Evolutionary conservation across 2,113 vertebrate genomes (phyloP), one percentile per base, ranked within the genome.

Genomic region (Aramus guarauna): DNA sequence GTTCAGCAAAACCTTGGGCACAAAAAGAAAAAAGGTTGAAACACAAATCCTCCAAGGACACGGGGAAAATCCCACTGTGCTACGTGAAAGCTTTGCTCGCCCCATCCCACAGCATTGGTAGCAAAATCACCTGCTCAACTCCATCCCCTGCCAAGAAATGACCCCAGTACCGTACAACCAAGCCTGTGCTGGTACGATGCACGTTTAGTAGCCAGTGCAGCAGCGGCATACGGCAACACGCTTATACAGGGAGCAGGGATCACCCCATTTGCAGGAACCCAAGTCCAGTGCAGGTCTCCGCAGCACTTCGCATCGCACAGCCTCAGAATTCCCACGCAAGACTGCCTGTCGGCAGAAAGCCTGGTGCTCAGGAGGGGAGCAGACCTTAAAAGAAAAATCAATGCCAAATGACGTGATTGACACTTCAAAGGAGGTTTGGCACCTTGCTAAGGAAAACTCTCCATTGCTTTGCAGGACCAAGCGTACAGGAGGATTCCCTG

Each of bases 351-450:
- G 91, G 58, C 2, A 3, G 77, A 76, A 81, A 85, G 43, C 72
- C 83, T 45, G 76, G 30, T 43, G 41, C 73, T 29, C 21, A 34
- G 58, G 85, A 91, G 68, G 30, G 43, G 58, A 85, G 56, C 75
- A 83, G 43, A 58, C 64, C 45, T 85, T 73, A 41, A 43, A 55
- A 50, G 69, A 24, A 74, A 95, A 96, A 92, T 95, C 94, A 34
- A 74, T 94, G 80, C 32, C 64, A 68, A 64, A 21, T 20, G 53
- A 75, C 34, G 37, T n/a, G 93, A 91, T 62, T 90, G 90, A 85
- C 80, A 62, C 74, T 86, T 93, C 94, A 95, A 95, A 96, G 63
- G 74, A n/a, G 12, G 47, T 30, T 85, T 52, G 84, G 72, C 74
- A 58, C 23, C 55, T 74, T n/a, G 62, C 56, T 9, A 19, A 82